Evolutionary conservation across 1,140 invertebrate species (phyloP).

Genomic region (Oppia nitens): DNA sequence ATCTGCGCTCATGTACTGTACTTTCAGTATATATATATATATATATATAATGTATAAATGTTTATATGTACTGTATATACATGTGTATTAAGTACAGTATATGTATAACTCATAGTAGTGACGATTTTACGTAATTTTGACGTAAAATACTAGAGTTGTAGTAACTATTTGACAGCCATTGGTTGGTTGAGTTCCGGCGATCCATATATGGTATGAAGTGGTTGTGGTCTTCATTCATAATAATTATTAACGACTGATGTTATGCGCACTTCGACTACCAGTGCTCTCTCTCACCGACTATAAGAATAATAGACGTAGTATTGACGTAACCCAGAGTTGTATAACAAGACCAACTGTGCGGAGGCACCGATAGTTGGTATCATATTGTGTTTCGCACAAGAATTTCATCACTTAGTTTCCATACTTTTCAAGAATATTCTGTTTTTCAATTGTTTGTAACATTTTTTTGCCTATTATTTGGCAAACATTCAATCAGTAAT

Average conservation of each 20-base stretch:
- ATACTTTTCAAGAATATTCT: background rate
- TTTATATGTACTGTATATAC: too few species aligned
- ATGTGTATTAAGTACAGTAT: background rate
- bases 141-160: conserved; percentile 4
- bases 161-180: background rate
- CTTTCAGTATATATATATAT: too few species aligned
- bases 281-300: too few species aligned
- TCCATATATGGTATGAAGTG: conserved; percentile 1
- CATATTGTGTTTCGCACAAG: background rate
- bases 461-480: background rate
- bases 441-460: background rate
- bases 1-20: too few species aligned
- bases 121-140: conserved; percentile 8
- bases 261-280: too few species aligned
- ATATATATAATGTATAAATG: too few species aligned
- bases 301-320: background rate
- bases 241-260: too few species aligned
- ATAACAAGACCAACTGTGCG: background rate
- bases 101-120: background rate
- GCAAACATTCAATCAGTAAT: background rate
- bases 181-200: background rate
- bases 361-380: background rate
- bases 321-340: background rate
- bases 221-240: conserved; percentile 1
- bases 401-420: background rate